Evolutionary conservation across 2,888 invertebrate genomes (phyloP), one percentile per base, ranked within the genome.

Genomic region (Plagodis pulveraria): DNA sequence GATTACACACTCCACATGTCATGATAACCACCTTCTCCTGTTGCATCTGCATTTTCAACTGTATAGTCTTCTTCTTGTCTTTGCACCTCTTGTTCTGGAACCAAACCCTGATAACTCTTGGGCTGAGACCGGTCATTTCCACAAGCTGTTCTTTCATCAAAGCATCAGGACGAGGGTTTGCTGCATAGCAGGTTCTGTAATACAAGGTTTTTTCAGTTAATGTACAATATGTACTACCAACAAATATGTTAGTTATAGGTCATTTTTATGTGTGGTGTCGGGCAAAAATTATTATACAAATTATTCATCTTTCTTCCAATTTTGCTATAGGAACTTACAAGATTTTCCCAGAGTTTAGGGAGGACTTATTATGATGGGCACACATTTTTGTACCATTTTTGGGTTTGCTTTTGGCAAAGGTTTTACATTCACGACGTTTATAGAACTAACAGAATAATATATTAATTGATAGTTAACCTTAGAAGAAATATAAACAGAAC

Each of bases 91-190:
- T 99, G 91, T 99, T 99, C 91, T 99, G 99, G 94, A 99, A 99
- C 99, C 99, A 99, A 60, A 99, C 99, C 80, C 99, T 95, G 84
- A 99, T 99, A 74, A 99, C 99, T 11, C 99, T 94, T 22, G 99
- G 99, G 77, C 98, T 98, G 52, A 99, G 95, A 0, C 98, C 96
- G 11, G 99, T 99, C 99, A 99, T 99, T 92, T 99, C 99, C 44
- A 99, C 99, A 65, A 99, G 95, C 86, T 99, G 99, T 87, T 99
- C 99, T 93, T 99, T 99, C 98, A 99, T 98, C 64, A 99, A 95
- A 43, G 99, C 99, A 91, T 99, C 99, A 42, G 99, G 99, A 52
- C 99, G 94, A 58, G 99, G 99, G 93, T 99, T 99, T 58, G 98
- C 98, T 61, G 97, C 97, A 93, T 99, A 99, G 91, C 99, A 99